Percentiles rank a stretch among this genome's conserved stretches.
phyloP scores from a whole-genome alignment of 2,113 vertebrate genomes.

The Sturnus vulgaris region DNA sequence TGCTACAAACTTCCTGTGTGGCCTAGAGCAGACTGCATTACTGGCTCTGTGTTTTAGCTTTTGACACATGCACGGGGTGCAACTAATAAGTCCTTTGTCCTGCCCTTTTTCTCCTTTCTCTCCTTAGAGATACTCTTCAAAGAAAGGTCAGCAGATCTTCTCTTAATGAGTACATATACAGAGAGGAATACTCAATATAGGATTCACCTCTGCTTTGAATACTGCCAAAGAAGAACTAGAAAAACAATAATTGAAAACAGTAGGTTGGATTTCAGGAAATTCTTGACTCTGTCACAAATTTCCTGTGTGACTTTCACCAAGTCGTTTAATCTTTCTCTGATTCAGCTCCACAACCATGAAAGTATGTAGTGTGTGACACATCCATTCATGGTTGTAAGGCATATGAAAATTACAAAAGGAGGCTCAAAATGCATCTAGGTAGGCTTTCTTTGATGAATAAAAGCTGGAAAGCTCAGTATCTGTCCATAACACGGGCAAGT shows the following conservation, averaged over 20 bases:
- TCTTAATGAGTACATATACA: background rate
- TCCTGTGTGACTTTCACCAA: constrained; percentile 16
- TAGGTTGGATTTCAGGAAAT: constrained; percentile 9
- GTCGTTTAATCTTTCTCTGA: constrained; percentile 5
- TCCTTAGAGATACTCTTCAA: background rate
- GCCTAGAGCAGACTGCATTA: background rate
- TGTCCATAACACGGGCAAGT: background rate
- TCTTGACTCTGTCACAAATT: constrained; percentile 36
- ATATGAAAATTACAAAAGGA: background rate
- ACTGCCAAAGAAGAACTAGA: background rate
- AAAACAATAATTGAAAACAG: constrained; percentile 22
- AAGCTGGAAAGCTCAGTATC: background rate
- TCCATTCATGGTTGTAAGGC: background rate
- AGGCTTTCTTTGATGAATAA: background rate
- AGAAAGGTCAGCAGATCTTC: background rate
- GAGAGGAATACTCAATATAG: background rate
- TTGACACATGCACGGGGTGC: background rate
- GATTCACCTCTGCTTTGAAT: background rate
- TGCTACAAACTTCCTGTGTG: constrained; percentile 46
- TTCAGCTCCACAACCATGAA: background rate
- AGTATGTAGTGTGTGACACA: background rate
- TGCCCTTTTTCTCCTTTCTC: background rate
- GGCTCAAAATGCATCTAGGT: background rate
- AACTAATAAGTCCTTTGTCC: constrained; percentile 20
- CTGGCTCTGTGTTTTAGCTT: constrained; percentile 5